phyloP scores from a whole-genome alignment of 1,140 invertebrate species.

The Leptoteleia sp. region DNA sequence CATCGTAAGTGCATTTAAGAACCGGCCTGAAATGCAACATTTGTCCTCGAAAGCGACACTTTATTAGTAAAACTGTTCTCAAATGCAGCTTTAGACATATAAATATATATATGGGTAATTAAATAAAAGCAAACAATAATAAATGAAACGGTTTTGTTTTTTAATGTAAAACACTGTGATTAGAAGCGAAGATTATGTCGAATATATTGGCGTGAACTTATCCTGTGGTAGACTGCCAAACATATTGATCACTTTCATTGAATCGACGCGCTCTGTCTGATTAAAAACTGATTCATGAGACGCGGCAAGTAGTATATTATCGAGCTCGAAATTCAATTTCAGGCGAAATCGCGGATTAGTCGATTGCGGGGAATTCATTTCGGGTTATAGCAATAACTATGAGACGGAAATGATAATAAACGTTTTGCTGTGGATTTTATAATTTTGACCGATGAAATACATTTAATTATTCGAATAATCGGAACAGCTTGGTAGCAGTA shows the following conservation, averaged over 20 bases:
- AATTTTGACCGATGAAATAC: slow-evolving; percentile 6
- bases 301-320: slow-evolving; percentile 56
- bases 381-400: slow-evolving; percentile 31
- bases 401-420: slow-evolving; percentile 26
- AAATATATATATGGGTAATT: too few relatives aligned
- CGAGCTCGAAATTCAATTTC: slow-evolving; percentile 42
- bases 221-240: slow-evolving; percentile 56
- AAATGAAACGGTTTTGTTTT: slow-evolving; percentile 32
- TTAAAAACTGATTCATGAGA: slow-evolving; percentile 62
- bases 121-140: too few relatives aligned
- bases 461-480: too few relatives aligned
- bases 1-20: too few relatives aligned
- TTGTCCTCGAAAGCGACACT: too few relatives aligned
- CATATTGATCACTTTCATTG: slow-evolving; percentile 62
- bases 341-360: slow-evolving; percentile 45
- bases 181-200: slow-evolving; percentile 14
- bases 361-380: slow-evolving; percentile 28
- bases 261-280: slow-evolving; percentile 57
- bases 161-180: slow-evolving; percentile 50
- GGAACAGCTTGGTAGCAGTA: too few relatives aligned
- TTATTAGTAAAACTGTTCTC: too few relatives aligned
- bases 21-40: too few relatives aligned
- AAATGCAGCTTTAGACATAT: too few relatives aligned
- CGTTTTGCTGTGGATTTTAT: slow-evolving; percentile 1
- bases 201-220: slow-evolving; percentile 43